These are phyloP conservation scores for Leptinotarsa defecta DNA, from an alignment of 1,140 invertebrate species.

Conservation along the genomic window DNA sequence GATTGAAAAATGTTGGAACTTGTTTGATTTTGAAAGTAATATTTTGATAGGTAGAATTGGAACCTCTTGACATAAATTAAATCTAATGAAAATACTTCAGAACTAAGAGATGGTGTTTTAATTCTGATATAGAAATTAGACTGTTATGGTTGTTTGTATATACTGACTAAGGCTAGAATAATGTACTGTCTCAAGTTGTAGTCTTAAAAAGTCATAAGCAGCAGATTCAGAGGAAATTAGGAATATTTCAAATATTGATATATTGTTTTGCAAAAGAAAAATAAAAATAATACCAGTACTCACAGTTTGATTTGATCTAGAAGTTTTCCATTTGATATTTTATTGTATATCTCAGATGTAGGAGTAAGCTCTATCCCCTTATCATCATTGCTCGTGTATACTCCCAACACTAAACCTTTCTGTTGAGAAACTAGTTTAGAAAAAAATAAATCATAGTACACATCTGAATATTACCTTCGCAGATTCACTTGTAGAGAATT, in stretches of 20 bases:
- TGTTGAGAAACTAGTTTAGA: slow-evolving; percentile 46
- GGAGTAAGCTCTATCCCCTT: slow-evolving; percentile 58
- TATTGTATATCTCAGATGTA: slow-evolving; percentile 60
- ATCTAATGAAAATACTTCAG: no score
- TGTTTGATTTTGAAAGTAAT: no score
- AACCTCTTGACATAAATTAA: no score
- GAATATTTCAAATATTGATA: slow-evolving; percentile 4
- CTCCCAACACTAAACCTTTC: slow-evolving; percentile 64
- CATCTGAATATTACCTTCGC: slow-evolving; percentile 28
- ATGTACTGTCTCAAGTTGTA: no score
- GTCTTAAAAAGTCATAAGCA: background rate
- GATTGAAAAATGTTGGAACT: no score
- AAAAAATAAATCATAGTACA: background rate
- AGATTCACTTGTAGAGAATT: slow-evolving; percentile 25
- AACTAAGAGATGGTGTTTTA: background rate
- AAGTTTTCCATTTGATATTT: slow-evolving; percentile 59
- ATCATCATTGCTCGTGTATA: slow-evolving; percentile 59
- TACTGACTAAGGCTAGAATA: no score
- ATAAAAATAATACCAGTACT: slow-evolving; percentile 49
- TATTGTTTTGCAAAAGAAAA: slow-evolving; percentile 29
- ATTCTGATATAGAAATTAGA: slow-evolving; percentile 16
- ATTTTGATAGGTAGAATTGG: no score
- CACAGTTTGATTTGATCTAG: slow-evolving; percentile 61
- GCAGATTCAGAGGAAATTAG: background rate
- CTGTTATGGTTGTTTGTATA: background rate